Evolutionary conservation across 1,140 invertebrate species (phyloP), one percentile per base, ranked within the genome.

Genomic region (Adelges cooleyi): DNA sequence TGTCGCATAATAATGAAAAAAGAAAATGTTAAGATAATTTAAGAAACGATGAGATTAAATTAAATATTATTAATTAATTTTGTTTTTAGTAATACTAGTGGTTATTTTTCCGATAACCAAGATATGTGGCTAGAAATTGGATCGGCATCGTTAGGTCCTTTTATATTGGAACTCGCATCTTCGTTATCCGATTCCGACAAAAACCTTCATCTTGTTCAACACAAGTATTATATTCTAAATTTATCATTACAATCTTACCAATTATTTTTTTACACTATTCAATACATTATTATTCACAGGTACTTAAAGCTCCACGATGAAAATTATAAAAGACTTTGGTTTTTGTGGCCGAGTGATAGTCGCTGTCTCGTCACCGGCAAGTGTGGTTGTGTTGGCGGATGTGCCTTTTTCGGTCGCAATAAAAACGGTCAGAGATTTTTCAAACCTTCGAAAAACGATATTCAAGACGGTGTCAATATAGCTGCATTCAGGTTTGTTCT

Each of bases 381-480:
- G 69, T 98, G 96, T 75, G 95, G 93, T 0, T 99, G 96, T 76
- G 86, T 90, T 44, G 95, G 95, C 2, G 93, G 93, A 1, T 97
- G 92, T 73, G 78, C 79, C 15, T 99, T 99, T 76, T 98, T 98
- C 75, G 94, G 93, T 4, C 86, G 80, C 48, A 93, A 92, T 74
- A 79, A 79, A 70, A 94, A 94, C 74, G 92, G 93, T 1, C 74
- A 83, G 18, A 84, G 82, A 69, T 95, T 96, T 74, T 91, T 96
- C 66, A 89, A 91, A 71, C 89, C 90, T 0, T 86, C 80, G 69
- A 80, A 82, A 23, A 82, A 84, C 51, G 90, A 93, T 76, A 76
- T 89, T 48, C 80, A 81, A 50, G 88, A 92, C 71, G 88, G 89
- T 2, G 81, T 87, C 25, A 92, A 92, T 70, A 82, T 91, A 59